Base-by-base conservation (phyloP, 2,797 vertebrate species). In the Parambassis ranga region DNA sequence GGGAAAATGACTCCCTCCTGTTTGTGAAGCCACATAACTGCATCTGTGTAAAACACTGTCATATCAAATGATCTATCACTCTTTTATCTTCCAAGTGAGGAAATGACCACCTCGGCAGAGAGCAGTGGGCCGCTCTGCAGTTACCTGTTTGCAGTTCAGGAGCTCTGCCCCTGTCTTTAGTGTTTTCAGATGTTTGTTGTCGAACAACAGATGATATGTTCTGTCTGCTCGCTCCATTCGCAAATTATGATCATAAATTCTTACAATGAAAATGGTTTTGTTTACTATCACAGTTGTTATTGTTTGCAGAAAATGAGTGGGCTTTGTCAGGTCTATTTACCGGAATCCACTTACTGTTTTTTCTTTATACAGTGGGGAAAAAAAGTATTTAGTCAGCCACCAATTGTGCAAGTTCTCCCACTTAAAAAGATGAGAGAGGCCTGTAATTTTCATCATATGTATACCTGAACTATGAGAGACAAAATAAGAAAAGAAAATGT, bases 61-160 rank as follows among this genome's bases (percentile, higher is more conserved):
- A 20, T 63, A 73, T 75, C 72, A 71, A 70, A 81, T 57, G 57
- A 77, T 82, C 53, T 19, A 59, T 71, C 70, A 53, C 81, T 51
- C 63, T 31, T 69, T 82, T 65, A 82, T 83, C 78, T 71, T 69
- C 69, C 27, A 35, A 28, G 67, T 15, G 60, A 65, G 47, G 48
- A 69, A 77, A 80, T n/a, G 59, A 58, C 57, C 41, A 35, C 60
- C 50, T 62, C 71, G 37, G 66, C 63, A 48, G 50, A 69, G 36
- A 64, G 56, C 51, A 52, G 7, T 24, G 30, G 63, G 58, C 14
- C 57, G 16, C 59, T 65, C 52, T 52, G 53, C 43, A 62, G 46
- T 63, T 18, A 41, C 49, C 66, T 15, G 52, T 46, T 39, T 35
- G 27, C 58, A 35, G 36, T 49, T 58, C 47, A 41, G 28, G 51